A percentile compares a stretch with the other conserved stretches of the same genome.
phyloP scores from a whole-genome alignment of 2,113 vertebrate genomes.

The Neolamprologus cancellatus region DNA sequence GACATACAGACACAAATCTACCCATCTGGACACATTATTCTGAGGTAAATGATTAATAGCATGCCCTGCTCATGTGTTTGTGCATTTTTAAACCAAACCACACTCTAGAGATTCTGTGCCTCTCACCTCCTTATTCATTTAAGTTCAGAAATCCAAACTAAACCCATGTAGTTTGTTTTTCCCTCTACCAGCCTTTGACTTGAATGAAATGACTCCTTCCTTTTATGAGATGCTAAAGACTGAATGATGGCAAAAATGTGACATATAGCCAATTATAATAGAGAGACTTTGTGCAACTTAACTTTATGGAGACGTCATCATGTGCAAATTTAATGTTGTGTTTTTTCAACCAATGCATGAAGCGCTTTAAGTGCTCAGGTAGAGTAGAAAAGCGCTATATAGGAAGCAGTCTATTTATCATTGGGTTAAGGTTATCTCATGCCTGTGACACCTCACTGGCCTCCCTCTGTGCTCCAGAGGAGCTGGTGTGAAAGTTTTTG shows the following conservation, averaged over 20 bases:
- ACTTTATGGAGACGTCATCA: not conserved
- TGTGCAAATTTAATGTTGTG: not conserved
- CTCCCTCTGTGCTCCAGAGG: not conserved
- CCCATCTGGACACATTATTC: constrained; percentile 11
- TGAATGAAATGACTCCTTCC: not conserved
- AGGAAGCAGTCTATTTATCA: not conserved
- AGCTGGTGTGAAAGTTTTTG: not conserved
- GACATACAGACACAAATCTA: constrained; percentile 6
- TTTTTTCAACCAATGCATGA: not conserved
- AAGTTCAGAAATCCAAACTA: not conserved
- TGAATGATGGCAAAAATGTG: not conserved
- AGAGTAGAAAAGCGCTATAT: not conserved
- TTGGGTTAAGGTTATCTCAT: not conserved
- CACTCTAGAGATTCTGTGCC: not conserved
- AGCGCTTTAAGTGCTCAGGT: not conserved
- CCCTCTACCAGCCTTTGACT: not conserved
- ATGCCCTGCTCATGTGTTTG: constrained; percentile 39
- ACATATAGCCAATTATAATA: not conserved
- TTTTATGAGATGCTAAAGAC: not conserved
- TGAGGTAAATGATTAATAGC: constrained; percentile 14
- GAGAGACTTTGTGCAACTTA: not conserved
- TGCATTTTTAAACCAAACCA: not conserved
- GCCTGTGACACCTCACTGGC: not conserved
- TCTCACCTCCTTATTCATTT: not conserved
- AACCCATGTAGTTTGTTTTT: not conserved